Base-by-base conservation (phyloP, 2,888 invertebrate species). In the Gisinianus flammeolus region DNA sequence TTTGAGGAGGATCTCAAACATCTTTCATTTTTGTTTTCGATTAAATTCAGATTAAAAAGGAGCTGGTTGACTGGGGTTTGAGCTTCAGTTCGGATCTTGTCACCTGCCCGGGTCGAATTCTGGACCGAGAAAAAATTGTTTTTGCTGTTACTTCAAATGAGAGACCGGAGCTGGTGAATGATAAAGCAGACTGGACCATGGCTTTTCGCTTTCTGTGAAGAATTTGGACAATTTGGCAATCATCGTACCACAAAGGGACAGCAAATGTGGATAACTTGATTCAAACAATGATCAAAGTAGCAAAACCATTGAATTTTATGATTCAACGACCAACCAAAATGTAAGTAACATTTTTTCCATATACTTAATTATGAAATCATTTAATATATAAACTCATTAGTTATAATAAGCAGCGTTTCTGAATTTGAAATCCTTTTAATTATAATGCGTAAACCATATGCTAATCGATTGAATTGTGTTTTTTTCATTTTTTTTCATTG, bases 171-270 rank as follows among this genome's bases (percentile, higher is more conserved):
- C 84, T 85, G 12, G 86, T 88, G 0, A 92, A 91, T 16, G 87
- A 88, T 0, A 88, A 89, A 0, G 94, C 93, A 0, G 94, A 96
- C 75, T 97, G 96, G 95, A 92, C 93, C 0, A 86, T 88, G 1
- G 91, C 91, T 52, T 89, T 95, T 86, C 88, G 82, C 87, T 22
- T 19, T 12, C 12, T 2, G 31, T 68, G 8, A 56, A 85, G 82
- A 12, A 82, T 83, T 10, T 88, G 31, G 56, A 79, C 0, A 73
- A 85, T 31, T 85, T 83, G 82, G 62, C 75, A 44, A 70, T 83
- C 58, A 56, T 82, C 52, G 75, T 52, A 4, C 73, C 79, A 8
- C 28, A 69, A 8, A 30, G 77, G 54, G 79, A 81, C n/a, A 8
- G 44, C 4, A 4, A 56, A 77, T 24, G 70, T 79, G 2, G 28